Evolutionary conservation across 2,797 vertebrate genomes (phyloP).

Genomic region (Phrynocephalus guinanensis): DNA sequence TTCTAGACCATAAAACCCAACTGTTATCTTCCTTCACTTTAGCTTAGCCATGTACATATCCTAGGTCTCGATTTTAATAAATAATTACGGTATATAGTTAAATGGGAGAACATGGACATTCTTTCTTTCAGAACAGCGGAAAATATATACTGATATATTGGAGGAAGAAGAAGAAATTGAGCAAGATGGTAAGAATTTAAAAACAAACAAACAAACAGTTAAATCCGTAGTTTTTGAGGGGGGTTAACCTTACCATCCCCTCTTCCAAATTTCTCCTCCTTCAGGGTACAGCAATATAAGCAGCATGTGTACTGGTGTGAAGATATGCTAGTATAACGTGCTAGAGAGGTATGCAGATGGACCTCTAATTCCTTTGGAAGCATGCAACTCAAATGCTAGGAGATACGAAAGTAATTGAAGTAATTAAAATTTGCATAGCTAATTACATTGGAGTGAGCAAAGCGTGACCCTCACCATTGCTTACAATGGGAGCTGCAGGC

Average conservation of each 20-base stretch:
- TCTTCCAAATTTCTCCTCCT: not conserved
- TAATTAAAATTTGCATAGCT: too few species aligned
- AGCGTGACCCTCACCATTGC: too few species aligned
- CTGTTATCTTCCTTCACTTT: not conserved
- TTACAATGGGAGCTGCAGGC: too few species aligned
- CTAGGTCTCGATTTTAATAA: not conserved
- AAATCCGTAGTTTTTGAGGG: not conserved
- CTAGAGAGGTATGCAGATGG: not conserved
- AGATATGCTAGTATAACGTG: not conserved
- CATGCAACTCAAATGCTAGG: not conserved
- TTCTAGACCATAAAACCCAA: not conserved
- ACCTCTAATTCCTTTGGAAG: not conserved
- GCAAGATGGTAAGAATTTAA: constrained; percentile 1
- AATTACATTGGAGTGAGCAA: too few species aligned
- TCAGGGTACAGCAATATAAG: not conserved
- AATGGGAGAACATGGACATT: not conserved
- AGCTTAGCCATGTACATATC: not conserved
- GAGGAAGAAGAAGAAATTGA: constrained; percentile 1
- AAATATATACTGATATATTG: not conserved
- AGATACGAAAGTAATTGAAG: too few species aligned
- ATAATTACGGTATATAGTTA: not conserved
- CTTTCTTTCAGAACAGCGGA: not conserved
- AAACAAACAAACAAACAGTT: not conserved
- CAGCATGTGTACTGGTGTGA: not conserved
- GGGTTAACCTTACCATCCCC: not conserved